Base-by-base conservation (phyloP, 2,888 invertebrate species). In the Euplexia lucipara region DNA sequence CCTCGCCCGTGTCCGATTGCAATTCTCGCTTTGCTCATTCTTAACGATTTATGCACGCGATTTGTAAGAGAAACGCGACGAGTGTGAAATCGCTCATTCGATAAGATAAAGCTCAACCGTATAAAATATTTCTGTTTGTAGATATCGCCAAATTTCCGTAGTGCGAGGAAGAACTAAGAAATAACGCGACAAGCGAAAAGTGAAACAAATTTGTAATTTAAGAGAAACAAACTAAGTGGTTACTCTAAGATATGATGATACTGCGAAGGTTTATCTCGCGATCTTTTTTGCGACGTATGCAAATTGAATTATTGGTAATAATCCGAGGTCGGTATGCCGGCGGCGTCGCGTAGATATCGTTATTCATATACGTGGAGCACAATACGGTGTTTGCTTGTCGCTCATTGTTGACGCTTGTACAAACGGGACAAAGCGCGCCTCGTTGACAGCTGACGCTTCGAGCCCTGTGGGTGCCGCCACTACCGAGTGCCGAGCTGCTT, bases 321-420 rank as follows among this genome's bases (percentile, higher is more conserved):
- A 93, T 92, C 92, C 88, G 81, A 82, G 86, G 83, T 83, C 83
- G 83, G 83, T 83, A 82, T 88, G 92, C 91, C 90, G 78, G 86
- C 88, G 88, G 91, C 90, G 87, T 84, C 77, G 80, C 83, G 84
- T 71, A 87, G 82, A 87, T 87, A 88, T 91, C 88, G 91, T 91
- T 94, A 94, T 94, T 93, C 94, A 94, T 93, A 89, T 84, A 86
- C 83, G 83, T 81, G 78, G 83, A 78, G 82, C 82, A 92, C 93
- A 94, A 93, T 91, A 83, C 86, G 74, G 82, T 94, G 93, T 94
- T 95, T 94, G 91, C 92, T 93, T 92, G 93, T 94, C 91, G 88
- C 85, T 90, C 89, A 87, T 92, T 92, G 92, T 92, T 86, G 87
- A 87, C 86, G 85, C 87, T 88, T 85, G 86, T 86, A 89, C 87